A percentile compares a stretch with the other conserved stretches of the same genome.
phyloP scores from a whole-genome alignment of 1,140 invertebrate genomes.

The Glossosoma conforme region DNA sequence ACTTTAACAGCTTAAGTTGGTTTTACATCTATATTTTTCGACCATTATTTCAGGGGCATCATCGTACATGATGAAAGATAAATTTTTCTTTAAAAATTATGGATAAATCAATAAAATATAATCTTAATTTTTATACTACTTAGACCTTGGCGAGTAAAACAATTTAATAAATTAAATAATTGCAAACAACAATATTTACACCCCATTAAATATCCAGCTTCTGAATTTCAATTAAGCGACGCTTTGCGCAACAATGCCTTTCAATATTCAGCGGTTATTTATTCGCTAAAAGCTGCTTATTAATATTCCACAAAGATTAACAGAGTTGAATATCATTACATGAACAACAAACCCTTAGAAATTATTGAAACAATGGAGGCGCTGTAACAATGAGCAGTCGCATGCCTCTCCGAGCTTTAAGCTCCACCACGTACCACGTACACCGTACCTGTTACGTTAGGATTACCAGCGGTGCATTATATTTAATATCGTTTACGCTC shows the following conservation, averaged over 20 bases:
- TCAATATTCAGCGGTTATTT: conserved; percentile 13
- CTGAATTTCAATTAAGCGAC: conserved; percentile 1
- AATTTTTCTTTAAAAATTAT: no score
- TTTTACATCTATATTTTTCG: no score
- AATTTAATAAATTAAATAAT: no score
- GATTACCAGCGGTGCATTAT: not conserved
- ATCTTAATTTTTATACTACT: no score
- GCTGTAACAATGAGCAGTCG: conserved; percentile 7
- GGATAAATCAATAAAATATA: no score
- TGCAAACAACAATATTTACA: no score
- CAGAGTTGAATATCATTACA: conserved; percentile 24
- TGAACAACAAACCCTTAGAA: conserved; percentile 20
- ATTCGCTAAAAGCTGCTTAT: conserved; percentile 21
- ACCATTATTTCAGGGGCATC: no score
- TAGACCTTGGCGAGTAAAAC: no score
- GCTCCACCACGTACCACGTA: not conserved
- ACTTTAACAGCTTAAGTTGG: no score
- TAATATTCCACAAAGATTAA: conserved; percentile 23
- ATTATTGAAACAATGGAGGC: conserved; percentile 20
- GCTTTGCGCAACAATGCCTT: conserved; percentile 1
- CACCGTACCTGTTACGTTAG: conserved; percentile 6
- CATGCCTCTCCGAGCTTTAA: not conserved
- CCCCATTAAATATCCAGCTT: no score
- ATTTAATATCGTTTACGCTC: not conserved
- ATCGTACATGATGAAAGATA: no score